These are phyloP conservation scores for Diadophis punctatus DNA, from an alignment of 2,113 vertebrate species.

Conservation along the genomic window DNA sequence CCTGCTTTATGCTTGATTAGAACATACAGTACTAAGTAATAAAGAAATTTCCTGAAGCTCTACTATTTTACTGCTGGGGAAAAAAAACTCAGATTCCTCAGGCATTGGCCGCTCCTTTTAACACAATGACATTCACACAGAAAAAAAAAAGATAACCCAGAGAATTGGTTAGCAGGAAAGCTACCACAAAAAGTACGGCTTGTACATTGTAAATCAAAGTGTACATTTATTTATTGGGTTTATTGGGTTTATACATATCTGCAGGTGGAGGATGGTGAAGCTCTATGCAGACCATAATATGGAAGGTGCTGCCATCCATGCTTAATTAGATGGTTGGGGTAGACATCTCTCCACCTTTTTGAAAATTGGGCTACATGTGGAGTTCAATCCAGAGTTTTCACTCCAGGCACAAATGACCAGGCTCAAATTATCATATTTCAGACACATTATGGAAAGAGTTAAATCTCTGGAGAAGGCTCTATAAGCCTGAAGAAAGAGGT, in stretches of 20 bases:
- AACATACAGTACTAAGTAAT: conserved; percentile 76
- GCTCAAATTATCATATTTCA: neutral
- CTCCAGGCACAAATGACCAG: neutral
- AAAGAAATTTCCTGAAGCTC: conserved; percentile 74
- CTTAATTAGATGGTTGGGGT: neutral
- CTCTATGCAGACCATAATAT: neutral
- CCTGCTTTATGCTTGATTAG: conserved; percentile 76
- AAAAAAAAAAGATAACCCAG: conserved; percentile 26
- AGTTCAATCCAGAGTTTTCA: neutral
- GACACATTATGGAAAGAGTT: neutral
- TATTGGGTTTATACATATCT: neutral
- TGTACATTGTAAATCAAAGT: neutral
- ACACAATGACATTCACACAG: conserved; percentile 25
- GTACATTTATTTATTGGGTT: neutral
- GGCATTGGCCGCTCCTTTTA: conserved; percentile 15
- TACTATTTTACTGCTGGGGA: conserved; percentile 60
- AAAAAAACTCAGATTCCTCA: conserved; percentile 32
- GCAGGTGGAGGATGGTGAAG: neutral
- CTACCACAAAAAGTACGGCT: neutral
- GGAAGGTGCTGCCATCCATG: neutral
- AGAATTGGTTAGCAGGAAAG: conserved; percentile 22
- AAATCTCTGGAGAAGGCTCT: neutral
- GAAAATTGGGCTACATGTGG: neutral
- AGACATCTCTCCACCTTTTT: neutral
- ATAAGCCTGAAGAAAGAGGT: neutral